Percentiles rank a stretch among this genome's conserved stretches.
These are phyloP conservation scores for Orgyia antiqua DNA, from an alignment of 2,888 invertebrate genomes.

Conservation along the genomic window DNA sequence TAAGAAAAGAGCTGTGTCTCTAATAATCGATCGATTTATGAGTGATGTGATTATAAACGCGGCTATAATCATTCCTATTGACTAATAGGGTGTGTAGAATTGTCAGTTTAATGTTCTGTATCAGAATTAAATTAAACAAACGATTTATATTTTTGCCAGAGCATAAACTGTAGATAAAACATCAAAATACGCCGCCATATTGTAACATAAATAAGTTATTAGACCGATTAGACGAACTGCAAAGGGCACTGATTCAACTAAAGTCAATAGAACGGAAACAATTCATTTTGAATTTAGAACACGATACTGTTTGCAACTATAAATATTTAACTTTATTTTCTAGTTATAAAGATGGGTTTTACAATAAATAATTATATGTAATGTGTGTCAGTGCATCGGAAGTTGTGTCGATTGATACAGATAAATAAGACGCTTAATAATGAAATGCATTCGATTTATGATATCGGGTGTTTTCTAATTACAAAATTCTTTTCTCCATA, in stretches of 20 bases:
- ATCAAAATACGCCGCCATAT: conserved; percentile 6
- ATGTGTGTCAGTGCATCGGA: conserved; percentile 13
- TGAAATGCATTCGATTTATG: too few species aligned
- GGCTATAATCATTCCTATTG: too few species aligned
- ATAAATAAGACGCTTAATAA: too few species aligned
- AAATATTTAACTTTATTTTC: neutral
- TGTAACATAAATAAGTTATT: neutral
- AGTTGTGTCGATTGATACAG: conserved; percentile 10
- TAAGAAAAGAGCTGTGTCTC: too few species aligned
- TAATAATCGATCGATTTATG: too few species aligned
- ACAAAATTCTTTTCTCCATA: too few species aligned
- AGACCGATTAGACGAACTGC: conserved; percentile 8
- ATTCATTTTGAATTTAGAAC: conserved; percentile 24
- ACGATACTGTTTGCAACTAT: conserved; percentile 8
- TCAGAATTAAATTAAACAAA: conserved; percentile 6
- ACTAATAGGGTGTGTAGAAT: too few species aligned
- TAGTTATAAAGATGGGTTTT: neutral
- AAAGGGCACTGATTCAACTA: conserved; percentile 30
- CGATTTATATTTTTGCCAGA: conserved; percentile 7
- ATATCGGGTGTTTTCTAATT: too few species aligned
- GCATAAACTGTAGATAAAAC: conserved; percentile 9
- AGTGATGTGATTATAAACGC: too few species aligned
- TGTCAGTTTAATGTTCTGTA: conserved; percentile 28
- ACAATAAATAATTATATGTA: neutral
- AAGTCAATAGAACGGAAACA: conserved; percentile 63